These are phyloP conservation scores for Petrolisthes cinctipes DNA, from an alignment of 2,888 invertebrate species.

Conservation along the genomic window DNA sequence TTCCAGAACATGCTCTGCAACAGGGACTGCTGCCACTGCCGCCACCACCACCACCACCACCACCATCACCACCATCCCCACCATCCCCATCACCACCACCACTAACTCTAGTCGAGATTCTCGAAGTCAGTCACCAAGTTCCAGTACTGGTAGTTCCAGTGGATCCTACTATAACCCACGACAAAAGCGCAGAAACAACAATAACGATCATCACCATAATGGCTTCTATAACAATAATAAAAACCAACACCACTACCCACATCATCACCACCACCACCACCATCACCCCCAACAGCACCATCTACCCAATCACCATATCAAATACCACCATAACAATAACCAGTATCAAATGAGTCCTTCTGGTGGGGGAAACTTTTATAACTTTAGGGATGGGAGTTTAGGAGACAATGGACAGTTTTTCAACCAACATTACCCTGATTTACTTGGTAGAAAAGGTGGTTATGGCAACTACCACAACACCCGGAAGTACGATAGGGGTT, in stretches of 20 bases:
- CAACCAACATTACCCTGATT: conserved; percentile 25
- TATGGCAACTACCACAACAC: conserved; percentile 22
- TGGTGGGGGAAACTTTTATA: conserved; percentile 26
- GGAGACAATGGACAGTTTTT: conserved; percentile 24
- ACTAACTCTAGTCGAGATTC: conserved; percentile 32
- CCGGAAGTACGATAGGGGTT: conserved; percentile 27
- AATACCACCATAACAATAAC: conserved; percentile 24
- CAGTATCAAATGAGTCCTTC: conserved; percentile 32
- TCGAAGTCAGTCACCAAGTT: conserved; percentile 56
- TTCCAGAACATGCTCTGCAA: not conserved
- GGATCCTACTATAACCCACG: conserved; percentile 53
- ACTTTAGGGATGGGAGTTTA: conserved; percentile 22
- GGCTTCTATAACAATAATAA: conserved; percentile 18
- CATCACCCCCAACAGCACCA: conserved; percentile 36
- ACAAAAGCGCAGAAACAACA: conserved; percentile 50
- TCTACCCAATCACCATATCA: conserved; percentile 26
- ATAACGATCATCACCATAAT: conserved; percentile 25
- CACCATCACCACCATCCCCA: not conserved
- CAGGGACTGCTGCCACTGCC: not conserved
- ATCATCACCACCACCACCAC: conserved; percentile 19
- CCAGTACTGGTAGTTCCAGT: conserved; percentile 47
- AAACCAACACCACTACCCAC: conserved; percentile 26
- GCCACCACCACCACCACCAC: not conserved
- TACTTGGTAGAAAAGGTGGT: not conserved
- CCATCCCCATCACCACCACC: conserved; percentile 4